Conservation (phyloP, 2,888 invertebrate genomes). For the Ormyrus nitidulus region DNA sequence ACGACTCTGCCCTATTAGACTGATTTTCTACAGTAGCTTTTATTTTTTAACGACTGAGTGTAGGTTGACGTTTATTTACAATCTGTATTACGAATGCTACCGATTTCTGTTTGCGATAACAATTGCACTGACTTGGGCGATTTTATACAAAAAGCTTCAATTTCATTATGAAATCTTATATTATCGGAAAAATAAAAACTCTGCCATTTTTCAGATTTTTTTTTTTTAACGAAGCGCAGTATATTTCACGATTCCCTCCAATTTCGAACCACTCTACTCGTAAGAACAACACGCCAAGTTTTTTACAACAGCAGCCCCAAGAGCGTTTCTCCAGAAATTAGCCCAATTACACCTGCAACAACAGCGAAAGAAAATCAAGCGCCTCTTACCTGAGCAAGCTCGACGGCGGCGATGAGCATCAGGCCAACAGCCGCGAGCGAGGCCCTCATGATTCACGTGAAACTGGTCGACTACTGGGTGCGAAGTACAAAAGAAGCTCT, state of each 20-base stretch:
- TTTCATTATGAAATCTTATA: too few species aligned
- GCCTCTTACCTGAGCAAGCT: conserved; percentile 41
- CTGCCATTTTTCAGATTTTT: too few species aligned
- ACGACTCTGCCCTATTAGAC: conserved; percentile 35
- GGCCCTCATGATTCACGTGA: conserved; percentile 43
- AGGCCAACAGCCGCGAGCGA: not conserved
- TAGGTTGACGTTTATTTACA: too few species aligned
- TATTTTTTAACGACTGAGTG: too few species aligned
- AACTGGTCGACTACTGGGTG: too few species aligned
- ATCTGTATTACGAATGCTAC: not conserved
- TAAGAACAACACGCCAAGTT: not conserved
- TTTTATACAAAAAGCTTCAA: too few species aligned
- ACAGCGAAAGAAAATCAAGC: not conserved
- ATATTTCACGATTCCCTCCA: too few species aligned
- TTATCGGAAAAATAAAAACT: not conserved
- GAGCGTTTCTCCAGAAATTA: not conserved
- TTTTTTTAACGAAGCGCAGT: too few species aligned
- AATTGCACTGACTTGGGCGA: too few species aligned
- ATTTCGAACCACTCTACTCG: not conserved
- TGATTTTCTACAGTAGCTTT: conserved; percentile 5
- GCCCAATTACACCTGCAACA: not conserved
- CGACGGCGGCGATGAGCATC: conserved; percentile 11
- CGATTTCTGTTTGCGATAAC: too few species aligned
- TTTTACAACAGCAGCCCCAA: not conserved
- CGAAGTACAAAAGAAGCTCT: too few species aligned